Conservation (phyloP, 2,888 invertebrate species). For the Ctenicera cuprea region DNA sequence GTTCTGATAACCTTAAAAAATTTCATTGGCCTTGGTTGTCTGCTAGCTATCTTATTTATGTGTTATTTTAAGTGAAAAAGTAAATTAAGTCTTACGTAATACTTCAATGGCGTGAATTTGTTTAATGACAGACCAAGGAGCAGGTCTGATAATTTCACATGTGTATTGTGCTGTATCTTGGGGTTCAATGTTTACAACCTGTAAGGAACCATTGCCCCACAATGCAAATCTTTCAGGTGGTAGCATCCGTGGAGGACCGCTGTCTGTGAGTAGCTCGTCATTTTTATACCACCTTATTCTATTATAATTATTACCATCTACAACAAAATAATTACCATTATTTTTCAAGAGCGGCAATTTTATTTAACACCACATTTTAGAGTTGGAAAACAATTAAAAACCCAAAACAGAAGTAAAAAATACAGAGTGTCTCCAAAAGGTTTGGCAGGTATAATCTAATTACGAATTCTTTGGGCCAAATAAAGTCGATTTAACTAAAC, state of each 20-base stretch:
- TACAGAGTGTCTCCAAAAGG: too few relatives aligned
- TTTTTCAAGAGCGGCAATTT: too few relatives aligned
- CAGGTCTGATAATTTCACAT: constrained; percentile 80
- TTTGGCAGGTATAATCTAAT: too few relatives aligned
- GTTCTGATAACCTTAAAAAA: too few relatives aligned
- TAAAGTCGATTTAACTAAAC: too few relatives aligned
- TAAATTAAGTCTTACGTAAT: constrained; percentile 77
- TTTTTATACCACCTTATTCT: constrained; percentile 84
- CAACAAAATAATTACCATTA: constrained; percentile 51
- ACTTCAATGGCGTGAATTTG: constrained; percentile 88
- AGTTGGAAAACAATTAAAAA: too few relatives aligned
- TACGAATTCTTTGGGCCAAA: too few relatives aligned
- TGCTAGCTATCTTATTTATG: too few relatives aligned
- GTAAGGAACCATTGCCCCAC: constrained; percentile 83
- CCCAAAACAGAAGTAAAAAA: too few relatives aligned
- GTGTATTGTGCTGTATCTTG: constrained; percentile 81
- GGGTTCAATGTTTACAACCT: constrained; percentile 76
- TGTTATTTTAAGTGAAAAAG: not conserved
- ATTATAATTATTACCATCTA: constrained; percentile 76
- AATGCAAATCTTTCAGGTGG: constrained; percentile 77
- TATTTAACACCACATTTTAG: too few relatives aligned
- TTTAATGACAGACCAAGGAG: constrained; percentile 81
- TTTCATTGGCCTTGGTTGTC: too few relatives aligned
- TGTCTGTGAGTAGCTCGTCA: constrained; percentile 76
- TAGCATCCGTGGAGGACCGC: constrained; percentile 62